These are phyloP conservation scores for Sebastiscus tertius DNA, from an alignment of 2,797 vertebrate genomes.

Conservation along the genomic window DNA sequence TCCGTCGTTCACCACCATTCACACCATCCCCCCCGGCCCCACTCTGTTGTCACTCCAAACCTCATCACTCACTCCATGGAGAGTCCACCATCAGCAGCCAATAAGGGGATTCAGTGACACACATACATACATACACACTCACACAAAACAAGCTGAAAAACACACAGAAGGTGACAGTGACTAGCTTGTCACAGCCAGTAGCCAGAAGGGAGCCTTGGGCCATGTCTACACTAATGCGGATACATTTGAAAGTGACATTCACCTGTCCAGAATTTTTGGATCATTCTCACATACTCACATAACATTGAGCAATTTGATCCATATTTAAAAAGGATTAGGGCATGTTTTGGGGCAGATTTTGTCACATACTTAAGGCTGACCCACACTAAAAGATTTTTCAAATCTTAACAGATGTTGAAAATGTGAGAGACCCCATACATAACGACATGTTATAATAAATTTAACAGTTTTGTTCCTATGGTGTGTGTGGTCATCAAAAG, in stretches of 20 bases:
- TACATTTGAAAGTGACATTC: slow-evolving; percentile 24
- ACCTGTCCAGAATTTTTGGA: slow-evolving; percentile 5
- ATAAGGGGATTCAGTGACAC: slow-evolving; percentile 43
- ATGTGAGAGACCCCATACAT: no score
- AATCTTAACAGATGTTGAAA: no score
- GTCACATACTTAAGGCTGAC: no score
- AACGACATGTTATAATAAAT: no score
- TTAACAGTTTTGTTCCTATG: no score
- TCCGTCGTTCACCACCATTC: slow-evolving; percentile 49
- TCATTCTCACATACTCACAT: neutral
- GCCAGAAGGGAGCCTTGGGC: slow-evolving; percentile 34
- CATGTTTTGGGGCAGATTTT: no score
- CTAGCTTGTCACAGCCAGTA: slow-evolving; percentile 22
- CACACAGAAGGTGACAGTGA: slow-evolving; percentile 43
- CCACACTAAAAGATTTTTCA: no score
- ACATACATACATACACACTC: neutral
- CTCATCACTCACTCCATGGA: slow-evolving; percentile 72
- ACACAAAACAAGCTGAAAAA: slow-evolving; percentile 12
- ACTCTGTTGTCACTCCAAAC: slow-evolving; percentile 63
- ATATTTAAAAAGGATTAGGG: neutral
- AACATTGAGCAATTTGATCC: neutral
- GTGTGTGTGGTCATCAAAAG: no score
- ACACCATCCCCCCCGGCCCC: neutral
- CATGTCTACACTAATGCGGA: slow-evolving; percentile 23
- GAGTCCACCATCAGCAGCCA: slow-evolving; percentile 55